Percentiles rank a stretch among this genome's conserved stretches.
Evolutionary conservation across 2,113 vertebrate species (phyloP).

Genomic region (Solea solea): DNA sequence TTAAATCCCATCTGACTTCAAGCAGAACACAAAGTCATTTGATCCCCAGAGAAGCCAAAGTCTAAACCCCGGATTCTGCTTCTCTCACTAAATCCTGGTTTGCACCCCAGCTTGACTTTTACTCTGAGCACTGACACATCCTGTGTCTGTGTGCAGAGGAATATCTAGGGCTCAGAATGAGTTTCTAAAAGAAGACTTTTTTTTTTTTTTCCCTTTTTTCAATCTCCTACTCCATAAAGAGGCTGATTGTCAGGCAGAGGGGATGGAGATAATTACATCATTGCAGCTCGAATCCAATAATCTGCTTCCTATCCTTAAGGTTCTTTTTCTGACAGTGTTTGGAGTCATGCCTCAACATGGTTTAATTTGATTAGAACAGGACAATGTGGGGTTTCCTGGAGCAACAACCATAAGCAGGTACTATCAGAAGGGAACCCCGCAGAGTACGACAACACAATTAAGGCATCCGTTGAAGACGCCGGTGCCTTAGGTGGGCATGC

Average conservation of each 20-base stretch:
- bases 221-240: conserved; percentile 3
- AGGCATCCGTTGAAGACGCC: conserved; percentile 22
- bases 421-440: conserved; percentile 10
- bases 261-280: conserved; percentile 54
- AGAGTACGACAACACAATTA: conserved; percentile 27
- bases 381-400: conserved; percentile 41
- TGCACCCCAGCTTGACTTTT: conserved; percentile 43
- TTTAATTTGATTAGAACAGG: conserved; percentile 69
- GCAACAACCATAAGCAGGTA: conserved; percentile 36
- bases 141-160: conserved; percentile 25
- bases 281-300: conserved; percentile 63
- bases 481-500: conserved; percentile 7
- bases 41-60: conserved; percentile 39
- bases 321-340: conserved; percentile 40
- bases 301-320: conserved; percentile 61
- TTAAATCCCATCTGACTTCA: conserved; percentile 19
- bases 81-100: conserved; percentile 40
- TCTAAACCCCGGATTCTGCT: conserved; percentile 43
- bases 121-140: conserved; percentile 27
- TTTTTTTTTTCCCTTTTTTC: neutral
- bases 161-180: conserved; percentile 45
- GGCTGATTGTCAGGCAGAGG: conserved; percentile 18
- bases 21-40: conserved; percentile 41
- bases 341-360: conserved; percentile 47
- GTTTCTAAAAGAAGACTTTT: conserved; percentile 19